phyloP scores from a whole-genome alignment of 2,888 invertebrate species.

The Hymenopus coronatus region DNA sequence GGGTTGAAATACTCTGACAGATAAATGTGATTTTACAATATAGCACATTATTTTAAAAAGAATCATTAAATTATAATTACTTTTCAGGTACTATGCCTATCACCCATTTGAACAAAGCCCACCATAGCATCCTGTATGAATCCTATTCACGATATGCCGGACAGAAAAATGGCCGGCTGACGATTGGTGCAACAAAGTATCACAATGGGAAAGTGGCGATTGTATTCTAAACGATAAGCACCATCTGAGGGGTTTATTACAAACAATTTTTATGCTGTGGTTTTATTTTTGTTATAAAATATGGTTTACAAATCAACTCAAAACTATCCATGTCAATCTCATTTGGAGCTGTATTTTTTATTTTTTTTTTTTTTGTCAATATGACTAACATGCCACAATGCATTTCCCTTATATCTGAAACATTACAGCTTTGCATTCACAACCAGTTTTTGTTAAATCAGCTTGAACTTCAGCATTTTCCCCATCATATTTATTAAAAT shows the following conservation, averaged over 20 bases:
- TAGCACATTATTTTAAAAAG: conserved; percentile 7
- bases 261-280: not conserved
- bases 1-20: conserved; percentile 6
- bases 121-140: conserved; percentile 17
- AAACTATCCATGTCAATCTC: not conserved
- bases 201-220: conserved; percentile 23
- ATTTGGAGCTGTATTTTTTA: not conserved
- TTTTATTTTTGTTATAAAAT: conserved; percentile 12
- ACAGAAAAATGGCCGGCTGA: conserved; percentile 6
- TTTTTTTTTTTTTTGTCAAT: not conserved
- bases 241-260: not conserved
- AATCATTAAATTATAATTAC: conserved; percentile 18
- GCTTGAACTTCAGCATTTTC: not conserved
- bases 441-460: conserved; percentile 1
- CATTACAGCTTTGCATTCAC: not conserved
- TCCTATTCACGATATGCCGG: not conserved
- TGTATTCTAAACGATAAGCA: not conserved
- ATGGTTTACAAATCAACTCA: not conserved
- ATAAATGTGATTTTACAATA: conserved; percentile 10
- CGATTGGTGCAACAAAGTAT: conserved; percentile 25
- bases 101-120: conserved; percentile 31
- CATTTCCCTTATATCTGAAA: conserved; percentile 9
- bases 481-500: not conserved
- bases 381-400: not conserved
- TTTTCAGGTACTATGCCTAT: conserved; percentile 35